Percentiles rank a stretch among this genome's conserved stretches.
phyloP scores from a whole-genome alignment of 2,797 vertebrate genomes.

The Bradypodion pumilum region DNA sequence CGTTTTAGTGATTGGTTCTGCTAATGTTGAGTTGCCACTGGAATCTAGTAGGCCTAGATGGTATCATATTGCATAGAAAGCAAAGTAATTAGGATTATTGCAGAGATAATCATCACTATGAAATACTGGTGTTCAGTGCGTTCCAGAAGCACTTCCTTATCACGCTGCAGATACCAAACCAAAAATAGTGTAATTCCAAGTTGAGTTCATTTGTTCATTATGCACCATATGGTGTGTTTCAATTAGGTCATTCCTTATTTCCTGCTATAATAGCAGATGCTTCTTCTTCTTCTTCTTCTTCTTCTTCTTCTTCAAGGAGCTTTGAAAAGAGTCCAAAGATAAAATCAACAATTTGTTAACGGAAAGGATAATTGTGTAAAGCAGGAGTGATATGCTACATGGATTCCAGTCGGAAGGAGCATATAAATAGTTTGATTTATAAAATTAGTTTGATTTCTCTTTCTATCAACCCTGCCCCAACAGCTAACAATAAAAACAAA shows the following conservation, averaged over 20 bases:
- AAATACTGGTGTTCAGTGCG: slow-evolving; percentile 19
- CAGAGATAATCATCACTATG: slow-evolving; percentile 41
- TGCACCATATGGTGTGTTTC: neutral
- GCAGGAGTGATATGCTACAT: neutral
- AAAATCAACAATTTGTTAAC: neutral
- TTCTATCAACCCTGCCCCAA: neutral
- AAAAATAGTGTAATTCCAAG: slow-evolving; percentile 10
- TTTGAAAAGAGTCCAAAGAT: neutral
- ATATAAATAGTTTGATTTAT: neutral
- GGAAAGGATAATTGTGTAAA: neutral
- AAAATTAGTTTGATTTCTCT: neutral
- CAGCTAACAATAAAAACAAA: neutral
- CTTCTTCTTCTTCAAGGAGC: neutral
- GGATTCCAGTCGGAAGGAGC: neutral
- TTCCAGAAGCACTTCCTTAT: neutral
- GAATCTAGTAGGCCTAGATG: slow-evolving; percentile 22
- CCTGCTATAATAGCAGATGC: neutral
- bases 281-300: too few relatives aligned
- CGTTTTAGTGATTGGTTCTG: slow-evolving; percentile 57
- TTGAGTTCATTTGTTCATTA: slow-evolving; percentile 25
- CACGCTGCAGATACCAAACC: slow-evolving; percentile 18
- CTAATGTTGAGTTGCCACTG: slow-evolving; percentile 37
- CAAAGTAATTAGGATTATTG: slow-evolving; percentile 36
- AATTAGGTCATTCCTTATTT: slow-evolving; percentile 29
- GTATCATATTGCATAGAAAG: slow-evolving; percentile 32